Evolutionary conservation across 2,113 vertebrate species (phyloP), one percentile per base, ranked within the genome.

Genomic region (Melanostigma gelatinosum): DNA sequence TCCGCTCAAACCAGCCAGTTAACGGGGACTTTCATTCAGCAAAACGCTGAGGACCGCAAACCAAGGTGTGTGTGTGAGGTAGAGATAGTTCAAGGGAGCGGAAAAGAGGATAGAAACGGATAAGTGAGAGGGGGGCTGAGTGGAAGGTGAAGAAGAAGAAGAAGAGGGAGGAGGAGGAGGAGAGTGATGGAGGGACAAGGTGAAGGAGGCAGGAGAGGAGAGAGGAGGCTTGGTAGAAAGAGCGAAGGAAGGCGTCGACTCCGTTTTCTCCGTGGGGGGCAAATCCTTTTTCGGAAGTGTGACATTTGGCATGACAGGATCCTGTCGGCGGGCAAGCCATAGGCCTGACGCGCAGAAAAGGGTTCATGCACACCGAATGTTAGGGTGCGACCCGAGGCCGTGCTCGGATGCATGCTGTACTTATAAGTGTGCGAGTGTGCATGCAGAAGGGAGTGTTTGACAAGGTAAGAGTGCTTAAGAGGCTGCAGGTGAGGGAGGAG

Each of bases 251-350:
- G 87, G 87, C 79, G 88, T 89, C 44, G 84, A 92, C 91, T 92
- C 89, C 75, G 83, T 90, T 57, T 88, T 85, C 91, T 84, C 88
- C 0, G 6, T 10, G 58, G 89, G 91, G 90, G 89, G 86, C 27
- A 69, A 91, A 91, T 91, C 91, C 82, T 83, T 88, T 46, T 92
- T 90, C 90, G 85, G 87, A 88, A 89, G 88, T 88, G 91, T 93
- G 93, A 93, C 91, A 93, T 93, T 93, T 93, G 91, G 80, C 82
- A 75, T 82, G 91, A 91, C 87, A 62, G 86, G 88, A 93, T 89
- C 84, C 79, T 86, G 83, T 92, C 88, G 90, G 86, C 72, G 52
- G 89, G 82, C 52, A 48, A 86, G 76, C 67, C 63, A 61, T 50
- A 24, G 79, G 64, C 82, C 72, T 69, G 67, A 4, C 42, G 63